These are phyloP conservation scores for Drosophila multiciliata DNA, from an alignment of 2,888 invertebrate species.

Conservation along the genomic window DNA sequence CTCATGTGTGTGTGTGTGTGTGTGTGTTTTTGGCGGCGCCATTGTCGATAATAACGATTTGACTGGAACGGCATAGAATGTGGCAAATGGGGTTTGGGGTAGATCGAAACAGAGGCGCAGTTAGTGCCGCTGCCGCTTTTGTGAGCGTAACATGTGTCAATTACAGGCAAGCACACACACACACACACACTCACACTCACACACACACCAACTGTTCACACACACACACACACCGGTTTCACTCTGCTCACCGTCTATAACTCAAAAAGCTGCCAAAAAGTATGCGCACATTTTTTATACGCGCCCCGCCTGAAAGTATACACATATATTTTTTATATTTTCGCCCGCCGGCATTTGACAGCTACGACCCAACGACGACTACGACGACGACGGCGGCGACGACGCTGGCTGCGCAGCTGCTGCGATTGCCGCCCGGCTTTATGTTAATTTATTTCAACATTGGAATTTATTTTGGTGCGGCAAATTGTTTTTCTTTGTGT, in stretches of 20 bases:
- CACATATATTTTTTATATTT: slow-evolving; percentile 75
- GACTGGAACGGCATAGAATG: slow-evolving; percentile 26
- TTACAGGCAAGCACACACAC: slow-evolving; percentile 71
- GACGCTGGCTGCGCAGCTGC: slow-evolving; percentile 21
- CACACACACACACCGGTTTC: slow-evolving; percentile 20
- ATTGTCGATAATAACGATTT: slow-evolving; percentile 78
- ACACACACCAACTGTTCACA: slow-evolving; percentile 34
- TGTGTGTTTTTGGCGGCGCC: slow-evolving; percentile 78
- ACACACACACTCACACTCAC: slow-evolving; percentile 40
- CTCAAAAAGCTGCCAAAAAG: slow-evolving; percentile 80
- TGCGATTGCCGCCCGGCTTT: slow-evolving; percentile 40
- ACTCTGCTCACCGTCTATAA: slow-evolving; percentile 70
- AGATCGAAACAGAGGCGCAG: slow-evolving; percentile 35
- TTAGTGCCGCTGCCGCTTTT: slow-evolving; percentile 65
- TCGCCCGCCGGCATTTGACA: slow-evolving; percentile 72
- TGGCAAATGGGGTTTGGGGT: slow-evolving; percentile 7
- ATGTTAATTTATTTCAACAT: slow-evolving; percentile 77
- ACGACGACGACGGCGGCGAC: slow-evolving; percentile 16
- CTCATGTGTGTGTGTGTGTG: slow-evolving; percentile 17
- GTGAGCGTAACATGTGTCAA: slow-evolving; percentile 83
- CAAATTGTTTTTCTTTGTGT: slow-evolving; percentile 48
- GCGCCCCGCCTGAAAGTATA: slow-evolving; percentile 67
- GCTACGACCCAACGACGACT: slow-evolving; percentile 52
- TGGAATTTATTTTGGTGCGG: slow-evolving; percentile 36
- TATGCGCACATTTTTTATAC: slow-evolving; percentile 75